These are phyloP conservation scores for Gopherus flavomarginatus DNA, from an alignment of 2,113 vertebrate species.

Conservation along the genomic window DNA sequence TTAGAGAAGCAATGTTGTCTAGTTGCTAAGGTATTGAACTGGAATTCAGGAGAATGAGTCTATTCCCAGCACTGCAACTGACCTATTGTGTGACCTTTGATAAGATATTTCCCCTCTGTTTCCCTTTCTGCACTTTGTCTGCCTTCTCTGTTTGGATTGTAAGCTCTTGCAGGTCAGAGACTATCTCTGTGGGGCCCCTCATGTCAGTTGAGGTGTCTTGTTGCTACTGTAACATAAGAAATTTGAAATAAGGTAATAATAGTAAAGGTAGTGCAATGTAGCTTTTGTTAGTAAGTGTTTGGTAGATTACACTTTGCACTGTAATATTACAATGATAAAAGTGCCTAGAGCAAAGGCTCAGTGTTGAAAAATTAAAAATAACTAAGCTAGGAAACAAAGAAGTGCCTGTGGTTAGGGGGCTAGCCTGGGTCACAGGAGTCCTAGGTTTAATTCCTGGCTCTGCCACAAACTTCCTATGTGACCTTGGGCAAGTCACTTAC, in stretches of 20 bases:
- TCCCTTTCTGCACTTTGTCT: neutral
- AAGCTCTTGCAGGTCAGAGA: neutral
- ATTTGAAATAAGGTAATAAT: neutral
- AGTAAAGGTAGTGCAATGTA: neutral
- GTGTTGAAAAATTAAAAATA: neutral
- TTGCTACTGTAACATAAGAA: neutral
- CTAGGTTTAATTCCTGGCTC: neutral
- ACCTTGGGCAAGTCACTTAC: too few relatives aligned
- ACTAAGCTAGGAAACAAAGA: neutral
- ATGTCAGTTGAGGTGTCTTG: neutral
- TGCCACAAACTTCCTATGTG: neutral
- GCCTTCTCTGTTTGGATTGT: too few relatives aligned
- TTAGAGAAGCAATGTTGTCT: neutral
- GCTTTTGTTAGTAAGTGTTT: neutral
- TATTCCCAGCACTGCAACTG: neutral
- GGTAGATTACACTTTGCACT: neutral
- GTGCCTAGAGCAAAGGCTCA: neutral
- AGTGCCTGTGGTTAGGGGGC: neutral
- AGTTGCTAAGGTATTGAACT: neutral
- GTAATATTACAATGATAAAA: neutral
- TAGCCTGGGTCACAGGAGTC: neutral
- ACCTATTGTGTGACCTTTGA: neutral
- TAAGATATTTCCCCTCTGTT: neutral
- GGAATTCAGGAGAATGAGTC: neutral
- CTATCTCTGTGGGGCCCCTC: neutral